phyloP scores from a whole-genome alignment of 2,797 vertebrate species.

The Chiroxiphia lanceolata region DNA sequence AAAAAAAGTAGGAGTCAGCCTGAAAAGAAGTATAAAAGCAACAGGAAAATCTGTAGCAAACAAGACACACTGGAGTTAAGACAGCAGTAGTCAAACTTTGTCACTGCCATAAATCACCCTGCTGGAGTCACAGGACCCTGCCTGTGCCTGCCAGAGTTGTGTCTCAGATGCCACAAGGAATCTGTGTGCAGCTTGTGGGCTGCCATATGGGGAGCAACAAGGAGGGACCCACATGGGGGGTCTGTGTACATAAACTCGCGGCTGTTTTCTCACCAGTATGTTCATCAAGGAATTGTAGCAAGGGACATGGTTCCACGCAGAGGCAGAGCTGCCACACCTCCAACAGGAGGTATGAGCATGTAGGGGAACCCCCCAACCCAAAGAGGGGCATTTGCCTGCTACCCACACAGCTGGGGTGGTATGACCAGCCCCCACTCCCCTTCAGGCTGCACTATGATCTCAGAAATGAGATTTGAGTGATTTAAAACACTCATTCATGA shows the following conservation, averaged over 20 bases:
- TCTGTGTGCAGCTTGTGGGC: background rate
- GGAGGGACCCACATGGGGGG: background rate
- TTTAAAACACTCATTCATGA: background rate
- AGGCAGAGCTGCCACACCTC: background rate
- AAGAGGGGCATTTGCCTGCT: background rate
- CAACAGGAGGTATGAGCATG: rapidly evolving
- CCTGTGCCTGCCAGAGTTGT: background rate
- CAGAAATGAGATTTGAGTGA: background rate
- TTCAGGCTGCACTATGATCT: background rate
- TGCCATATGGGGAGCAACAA: background rate
- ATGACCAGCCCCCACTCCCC: too few relatives aligned
- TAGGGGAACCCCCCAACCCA: background rate
- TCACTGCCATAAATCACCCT: background rate
- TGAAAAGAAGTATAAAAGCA: background rate
- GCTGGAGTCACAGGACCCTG: background rate
- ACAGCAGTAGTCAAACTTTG: background rate
- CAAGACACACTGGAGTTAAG: background rate
- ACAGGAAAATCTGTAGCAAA: background rate
- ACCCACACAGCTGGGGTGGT: background rate
- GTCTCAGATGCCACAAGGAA: background rate
- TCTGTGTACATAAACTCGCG: too few relatives aligned
- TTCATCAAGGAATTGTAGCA: background rate
- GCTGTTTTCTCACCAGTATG: rapidly evolving
- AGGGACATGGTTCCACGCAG: background rate
- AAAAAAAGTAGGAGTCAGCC: background rate